Percentiles rank a stretch among this genome's conserved stretches.
These are phyloP conservation scores for Siniperca knerii DNA, from an alignment of 2,113 vertebrate species.

Conservation along the genomic window DNA sequence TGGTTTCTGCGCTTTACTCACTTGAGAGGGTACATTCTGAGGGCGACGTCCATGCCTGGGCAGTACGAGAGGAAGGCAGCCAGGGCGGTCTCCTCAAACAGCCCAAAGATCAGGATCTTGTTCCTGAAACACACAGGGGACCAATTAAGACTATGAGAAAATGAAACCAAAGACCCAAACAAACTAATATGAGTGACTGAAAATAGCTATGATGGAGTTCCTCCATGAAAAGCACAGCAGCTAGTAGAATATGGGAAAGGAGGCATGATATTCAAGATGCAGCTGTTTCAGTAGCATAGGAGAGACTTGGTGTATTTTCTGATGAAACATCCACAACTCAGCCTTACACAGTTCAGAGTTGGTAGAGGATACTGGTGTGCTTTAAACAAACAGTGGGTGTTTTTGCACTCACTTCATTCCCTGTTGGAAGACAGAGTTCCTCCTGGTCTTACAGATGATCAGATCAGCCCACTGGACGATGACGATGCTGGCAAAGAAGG, in stretches of 20 bases:
- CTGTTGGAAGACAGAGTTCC: slow-evolving; percentile 95
- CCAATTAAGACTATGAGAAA: neutral
- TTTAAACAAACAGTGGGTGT: neutral
- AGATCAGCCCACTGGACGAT: slow-evolving; percentile 95
- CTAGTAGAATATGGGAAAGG: neutral
- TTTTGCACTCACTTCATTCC: slow-evolving; percentile 91
- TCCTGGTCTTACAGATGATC: slow-evolving; percentile 95
- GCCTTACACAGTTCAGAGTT: neutral
- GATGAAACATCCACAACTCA: neutral
- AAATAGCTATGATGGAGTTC: neutral
- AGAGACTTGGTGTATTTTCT: neutral
- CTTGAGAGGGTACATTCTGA: slow-evolving; percentile 89
- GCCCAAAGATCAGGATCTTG: slow-evolving; percentile 88
- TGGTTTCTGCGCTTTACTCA: slow-evolving; percentile 62
- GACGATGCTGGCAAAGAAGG: slow-evolving; percentile 95
- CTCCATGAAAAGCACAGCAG: neutral
- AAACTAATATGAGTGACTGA: neutral
- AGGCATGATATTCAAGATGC: neutral
- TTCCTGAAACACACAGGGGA: slow-evolving; percentile 74
- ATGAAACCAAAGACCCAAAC: neutral
- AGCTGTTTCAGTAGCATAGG: neutral
- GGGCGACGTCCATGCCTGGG: slow-evolving; percentile 87
- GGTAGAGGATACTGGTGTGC: neutral
- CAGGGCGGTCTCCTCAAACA: slow-evolving; percentile 88
- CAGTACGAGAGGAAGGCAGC: slow-evolving; percentile 89